Evolutionary conservation across 2,888 invertebrate genomes (phyloP), one percentile per base, ranked within the genome.

Genomic region (Amblyjoppa fuscipennis): DNA sequence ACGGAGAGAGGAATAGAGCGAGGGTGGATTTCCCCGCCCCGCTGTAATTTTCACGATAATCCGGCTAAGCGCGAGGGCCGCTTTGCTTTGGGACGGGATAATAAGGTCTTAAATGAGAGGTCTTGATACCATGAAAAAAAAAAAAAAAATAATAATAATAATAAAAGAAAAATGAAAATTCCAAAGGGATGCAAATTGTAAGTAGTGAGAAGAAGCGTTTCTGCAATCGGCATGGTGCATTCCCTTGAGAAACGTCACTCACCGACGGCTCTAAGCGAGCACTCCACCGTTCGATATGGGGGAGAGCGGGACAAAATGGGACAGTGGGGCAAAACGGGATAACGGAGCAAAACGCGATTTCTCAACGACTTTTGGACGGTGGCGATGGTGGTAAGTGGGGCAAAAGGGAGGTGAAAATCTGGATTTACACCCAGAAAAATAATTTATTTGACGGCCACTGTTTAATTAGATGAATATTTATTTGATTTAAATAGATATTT

Each of bases 11-110:
- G 68, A 59, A 75, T 49, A 75, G 31, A 51, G 53, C n/a, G 70
- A 38, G 70, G 38, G 78, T 68, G 73, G 49, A 61, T 83, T 85
- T 80, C 76, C 45, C 41, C 45, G 41, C 77, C 66, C 64, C 45
- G 41, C 81, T 75, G 74, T 81, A 83, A 83, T 81, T 86, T 83
- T 70, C 80, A 81, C 69, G 77, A 73, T 81, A 86, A 80, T 86
- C 73, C 80, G 61, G 61, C 73, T 25, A 64, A 80, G 45, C 75
- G 20, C 59, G 71, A 74, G 70, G 70, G 53, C 61, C 45, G 38
- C 69, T 66, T 38, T 66, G 38, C 64, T 11, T 31, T 25, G 34
- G 61, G 78, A 66, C 73, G 64, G 86, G 87, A 69, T 83, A 81
- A 69, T 83, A 81, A 81, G 49, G 73, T 79, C 77, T 74, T 7